A percentile compares a stretch with the other conserved stretches of the same genome.
phyloP scores from a whole-genome alignment of 2,113 vertebrate species.

The Eolophus roseicapilla region DNA sequence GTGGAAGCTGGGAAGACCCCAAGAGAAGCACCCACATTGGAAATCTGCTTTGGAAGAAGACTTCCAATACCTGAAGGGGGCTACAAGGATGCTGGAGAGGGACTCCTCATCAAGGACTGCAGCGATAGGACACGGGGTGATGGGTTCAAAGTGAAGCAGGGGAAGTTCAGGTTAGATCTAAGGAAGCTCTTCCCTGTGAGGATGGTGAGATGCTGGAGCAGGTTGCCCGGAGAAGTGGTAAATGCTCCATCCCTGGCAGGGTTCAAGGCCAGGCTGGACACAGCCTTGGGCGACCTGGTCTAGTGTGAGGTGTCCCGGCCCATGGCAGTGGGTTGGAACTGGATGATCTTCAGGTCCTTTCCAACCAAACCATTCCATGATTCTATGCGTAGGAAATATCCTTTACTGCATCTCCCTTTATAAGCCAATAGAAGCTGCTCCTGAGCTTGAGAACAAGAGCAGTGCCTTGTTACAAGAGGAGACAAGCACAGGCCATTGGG shows the following conservation, averaged over 20 bases:
- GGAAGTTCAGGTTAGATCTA: not conserved
- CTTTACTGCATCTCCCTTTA: not conserved
- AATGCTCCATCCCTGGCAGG: not conserved
- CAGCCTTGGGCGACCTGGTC: not conserved
- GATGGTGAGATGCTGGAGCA: not conserved
- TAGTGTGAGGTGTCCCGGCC: not conserved
- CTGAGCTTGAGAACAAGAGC: not conserved
- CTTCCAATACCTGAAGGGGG: not conserved
- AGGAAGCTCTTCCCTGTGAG: not conserved
- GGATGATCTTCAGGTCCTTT: not conserved
- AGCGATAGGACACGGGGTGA: not conserved
- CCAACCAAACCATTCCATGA: not conserved
- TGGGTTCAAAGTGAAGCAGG: not conserved
- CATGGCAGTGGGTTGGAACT: not conserved
- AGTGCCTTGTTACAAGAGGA: not conserved
- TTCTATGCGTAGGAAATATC: not conserved
- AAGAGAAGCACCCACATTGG: not conserved
- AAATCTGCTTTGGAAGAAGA: not conserved
- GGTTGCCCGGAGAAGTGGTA: too few relatives aligned
- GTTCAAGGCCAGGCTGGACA: not conserved
- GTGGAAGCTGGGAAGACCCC: not conserved
- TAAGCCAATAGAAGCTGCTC: not conserved
- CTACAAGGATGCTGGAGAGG: not conserved
- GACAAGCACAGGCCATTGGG: not conserved
- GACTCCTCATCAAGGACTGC: not conserved